Evolutionary conservation across 2,888 invertebrate species (phyloP).

Genomic region (Zele albiditarsus): DNA sequence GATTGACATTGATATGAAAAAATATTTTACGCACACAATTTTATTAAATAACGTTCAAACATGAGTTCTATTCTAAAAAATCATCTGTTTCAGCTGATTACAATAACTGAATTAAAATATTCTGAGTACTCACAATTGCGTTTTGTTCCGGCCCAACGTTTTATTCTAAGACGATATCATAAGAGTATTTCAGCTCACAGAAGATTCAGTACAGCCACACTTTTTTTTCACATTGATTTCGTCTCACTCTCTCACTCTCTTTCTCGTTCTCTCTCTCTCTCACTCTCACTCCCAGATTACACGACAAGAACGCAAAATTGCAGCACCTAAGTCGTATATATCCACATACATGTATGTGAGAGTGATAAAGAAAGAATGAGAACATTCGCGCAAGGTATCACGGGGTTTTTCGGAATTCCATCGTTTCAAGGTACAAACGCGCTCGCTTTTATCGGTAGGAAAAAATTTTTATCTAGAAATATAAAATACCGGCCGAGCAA

Average conservation of each 20-base stretch:
- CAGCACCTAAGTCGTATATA: background rate
- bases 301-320: background rate
- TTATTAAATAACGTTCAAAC: slow-evolving; percentile 24
- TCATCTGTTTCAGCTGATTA: background rate
- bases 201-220: slow-evolving; percentile 54
- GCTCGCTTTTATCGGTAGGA: background rate
- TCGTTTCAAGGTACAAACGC: background rate
- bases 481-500: too few species aligned
- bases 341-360: slow-evolving; percentile 9
- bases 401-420: slow-evolving; percentile 49
- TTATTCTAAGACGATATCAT: slow-evolving; percentile 63
- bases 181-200: slow-evolving; percentile 51
- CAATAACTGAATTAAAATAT: background rate
- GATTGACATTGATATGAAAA: slow-evolving; percentile 57
- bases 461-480: background rate
- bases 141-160: slow-evolving; percentile 56
- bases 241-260: background rate
- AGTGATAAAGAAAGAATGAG: background rate
- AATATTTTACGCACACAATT: slow-evolving; percentile 41
- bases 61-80: background rate
- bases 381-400: slow-evolving; percentile 59
- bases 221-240: slow-evolving; percentile 50
- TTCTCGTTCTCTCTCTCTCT: slow-evolving; percentile 16
- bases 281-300: slow-evolving; percentile 35
- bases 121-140: slow-evolving; percentile 62